Evolutionary conservation across 1,140 invertebrate species (phyloP).

Genomic region (Conopomorpha cramerella): DNA sequence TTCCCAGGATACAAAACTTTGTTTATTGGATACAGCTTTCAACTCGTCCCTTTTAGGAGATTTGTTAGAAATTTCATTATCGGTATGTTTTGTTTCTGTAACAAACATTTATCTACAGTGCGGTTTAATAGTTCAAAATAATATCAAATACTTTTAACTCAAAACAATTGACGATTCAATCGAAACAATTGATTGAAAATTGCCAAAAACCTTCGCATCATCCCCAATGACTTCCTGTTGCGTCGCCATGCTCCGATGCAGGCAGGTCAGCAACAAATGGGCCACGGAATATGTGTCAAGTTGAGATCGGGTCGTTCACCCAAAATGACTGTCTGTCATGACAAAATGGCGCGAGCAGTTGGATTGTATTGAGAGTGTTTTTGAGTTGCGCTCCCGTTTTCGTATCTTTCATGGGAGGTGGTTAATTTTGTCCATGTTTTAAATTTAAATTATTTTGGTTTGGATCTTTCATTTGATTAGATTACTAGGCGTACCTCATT

Average conservation of each 20-base stretch:
- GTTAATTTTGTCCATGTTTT: neutral
- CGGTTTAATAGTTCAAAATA: neutral
- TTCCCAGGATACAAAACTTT: no score
- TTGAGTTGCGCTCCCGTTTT: neutral
- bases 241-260: conserved; percentile 33
- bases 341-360: no score
- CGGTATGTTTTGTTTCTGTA: no score
- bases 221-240: conserved; percentile 36
- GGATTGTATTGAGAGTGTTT: no score
- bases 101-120: neutral
- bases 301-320: conserved; percentile 48
- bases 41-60: neutral
- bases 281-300: conserved; percentile 56
- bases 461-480: no score
- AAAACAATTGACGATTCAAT: no score
- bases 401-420: neutral
- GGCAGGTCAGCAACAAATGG: conserved; percentile 42
- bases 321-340: conserved; percentile 20
- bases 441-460: neutral
- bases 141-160: neutral
- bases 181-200: no score
- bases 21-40: neutral
- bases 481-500: no score
- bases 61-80: no score
- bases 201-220: conserved; percentile 15